Base-by-base conservation (phyloP, 2,113 vertebrate species). In the Mellivora capensis region DNA sequence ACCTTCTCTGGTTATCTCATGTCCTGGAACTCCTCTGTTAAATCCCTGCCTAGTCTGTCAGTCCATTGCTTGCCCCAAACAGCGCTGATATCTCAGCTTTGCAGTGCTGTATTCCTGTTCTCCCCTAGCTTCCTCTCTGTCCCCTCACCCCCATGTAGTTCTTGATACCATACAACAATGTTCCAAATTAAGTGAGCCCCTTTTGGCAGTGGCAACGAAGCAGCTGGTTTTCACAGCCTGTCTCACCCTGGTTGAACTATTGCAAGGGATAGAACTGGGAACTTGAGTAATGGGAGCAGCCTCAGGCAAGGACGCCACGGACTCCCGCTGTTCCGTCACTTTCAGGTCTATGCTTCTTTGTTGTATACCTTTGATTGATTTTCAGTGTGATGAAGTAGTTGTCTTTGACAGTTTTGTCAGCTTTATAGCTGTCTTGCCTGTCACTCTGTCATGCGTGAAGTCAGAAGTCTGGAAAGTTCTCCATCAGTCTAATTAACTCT, bases 361-460 rank as follows among this genome's bases (percentile, higher is more conserved):
- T 54, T 93, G 42, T 94, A 61, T 79, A 37, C n/a, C 47, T 87
- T 95, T 84, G 72, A 62, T 69, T 64, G 64, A 61, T 96, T 91
- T 93, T 90, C 69, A 74, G 59, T 91, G 44, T 91, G 77, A 93
- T 54, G 18, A 85, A 90, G 76, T 69, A 47, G 37, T 95, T 91
- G 10, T 62, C 83, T 95, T 91, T 71, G 83, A 88, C 14, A 87
- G 37, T 85, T 85, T 71, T 82, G 17, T 95, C 62, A 82, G 57
- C 49, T 93, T 93, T 61, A 31, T 77, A 91, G 44, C 67, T 62
- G 54, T 87, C 54, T 97, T 74, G 57, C 69, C 69, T 39, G 20
- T 94, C 31, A 29, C 21, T 71, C 39, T 95, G 52, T 83, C 47
- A 71, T 84, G 42, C 71, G 42, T 91, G 47, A 89, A 89, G 52